phyloP scores from a whole-genome alignment of 2,888 invertebrate species.

The Agonopterix subpropinquella region DNA sequence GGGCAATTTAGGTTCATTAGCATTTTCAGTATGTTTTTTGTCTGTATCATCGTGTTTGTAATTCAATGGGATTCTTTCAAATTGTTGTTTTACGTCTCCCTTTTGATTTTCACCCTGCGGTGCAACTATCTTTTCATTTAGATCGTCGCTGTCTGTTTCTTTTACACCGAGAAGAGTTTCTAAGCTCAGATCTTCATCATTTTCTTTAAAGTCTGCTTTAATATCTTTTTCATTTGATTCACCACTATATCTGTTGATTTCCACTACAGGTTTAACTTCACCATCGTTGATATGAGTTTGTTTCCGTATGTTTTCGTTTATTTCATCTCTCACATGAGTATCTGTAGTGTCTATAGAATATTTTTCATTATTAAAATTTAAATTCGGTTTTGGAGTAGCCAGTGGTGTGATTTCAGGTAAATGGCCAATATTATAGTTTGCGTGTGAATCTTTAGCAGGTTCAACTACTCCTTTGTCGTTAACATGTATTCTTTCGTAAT shows the following conservation, averaged over 20 bases:
- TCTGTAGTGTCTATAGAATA: conserved; percentile 18
- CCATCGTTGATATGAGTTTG: conserved; percentile 43
- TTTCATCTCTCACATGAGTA: conserved; percentile 16
- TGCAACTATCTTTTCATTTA: conserved; percentile 24
- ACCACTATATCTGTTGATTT: conserved; percentile 40
- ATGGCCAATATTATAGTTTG: conserved; percentile 22
- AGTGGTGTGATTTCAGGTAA: conserved; percentile 20
- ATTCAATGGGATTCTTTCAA: conserved; percentile 64
- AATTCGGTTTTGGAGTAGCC: conserved; percentile 16
- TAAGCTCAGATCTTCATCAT: conserved; percentile 28
- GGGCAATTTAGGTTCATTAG: conserved; percentile 11
- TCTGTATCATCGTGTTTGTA: conserved; percentile 48
- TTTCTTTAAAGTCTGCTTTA: conserved; percentile 19
- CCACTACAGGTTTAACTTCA: conserved; percentile 60
- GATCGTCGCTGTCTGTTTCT: conserved; percentile 17
- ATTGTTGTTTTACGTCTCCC: conserved; percentile 54
- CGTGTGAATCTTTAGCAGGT: conserved; percentile 25
- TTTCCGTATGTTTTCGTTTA: conserved; percentile 23
- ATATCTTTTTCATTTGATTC: conserved; percentile 22
- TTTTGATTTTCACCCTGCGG: conserved; percentile 18
- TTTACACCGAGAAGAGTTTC: conserved; percentile 34
- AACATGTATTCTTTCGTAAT: conserved; percentile 39
- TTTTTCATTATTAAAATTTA: conserved; percentile 14
- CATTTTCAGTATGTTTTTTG: conserved; percentile 17
- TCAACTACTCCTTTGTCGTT: conserved; percentile 38